A percentile compares a stretch with the other conserved stretches of the same genome.
These are phyloP conservation scores for Habrosyne pyritoides DNA, from an alignment of 2,888 invertebrate species.

Conservation along the genomic window DNA sequence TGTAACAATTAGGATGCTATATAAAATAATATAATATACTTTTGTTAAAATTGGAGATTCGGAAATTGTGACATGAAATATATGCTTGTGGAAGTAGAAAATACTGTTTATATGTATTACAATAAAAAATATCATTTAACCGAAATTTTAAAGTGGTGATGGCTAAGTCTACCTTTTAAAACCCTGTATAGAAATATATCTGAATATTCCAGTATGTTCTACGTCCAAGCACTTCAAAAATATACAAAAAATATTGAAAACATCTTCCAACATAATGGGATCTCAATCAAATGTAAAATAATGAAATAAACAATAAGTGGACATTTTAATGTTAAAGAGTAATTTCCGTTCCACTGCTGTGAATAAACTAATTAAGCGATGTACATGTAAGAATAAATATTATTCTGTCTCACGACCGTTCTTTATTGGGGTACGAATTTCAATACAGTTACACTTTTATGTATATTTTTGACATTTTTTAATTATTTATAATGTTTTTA, in stretches of 20 bases:
- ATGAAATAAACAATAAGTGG: constrained; percentile 54
- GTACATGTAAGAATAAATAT: constrained; percentile 50
- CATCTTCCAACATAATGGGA: constrained; percentile 56
- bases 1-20: neutral
- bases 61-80: constrained; percentile 47
- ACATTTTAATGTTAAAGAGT: constrained; percentile 55
- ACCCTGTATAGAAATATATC: too few relatives aligned
- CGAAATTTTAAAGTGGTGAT: constrained; percentile 11
- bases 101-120: constrained; percentile 26
- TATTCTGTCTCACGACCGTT: constrained; percentile 17
- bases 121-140: constrained; percentile 27
- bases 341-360: constrained; percentile 78
- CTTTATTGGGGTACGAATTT: constrained; percentile 14
- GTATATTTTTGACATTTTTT: neutral
- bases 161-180: constrained; percentile 14
- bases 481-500: neutral
- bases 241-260: constrained; percentile 30
- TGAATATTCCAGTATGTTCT: constrained; percentile 40
- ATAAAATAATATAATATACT: constrained; percentile 48
- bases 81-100: constrained; percentile 30
- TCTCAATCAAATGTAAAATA: constrained; percentile 62
- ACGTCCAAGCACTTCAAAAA: constrained; percentile 43
- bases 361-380: constrained; percentile 69
- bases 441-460: constrained; percentile 14
- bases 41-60: constrained; percentile 53